Conservation (phyloP, 2,797 vertebrate genomes). For the Chiroxiphia lanceolata region DNA sequence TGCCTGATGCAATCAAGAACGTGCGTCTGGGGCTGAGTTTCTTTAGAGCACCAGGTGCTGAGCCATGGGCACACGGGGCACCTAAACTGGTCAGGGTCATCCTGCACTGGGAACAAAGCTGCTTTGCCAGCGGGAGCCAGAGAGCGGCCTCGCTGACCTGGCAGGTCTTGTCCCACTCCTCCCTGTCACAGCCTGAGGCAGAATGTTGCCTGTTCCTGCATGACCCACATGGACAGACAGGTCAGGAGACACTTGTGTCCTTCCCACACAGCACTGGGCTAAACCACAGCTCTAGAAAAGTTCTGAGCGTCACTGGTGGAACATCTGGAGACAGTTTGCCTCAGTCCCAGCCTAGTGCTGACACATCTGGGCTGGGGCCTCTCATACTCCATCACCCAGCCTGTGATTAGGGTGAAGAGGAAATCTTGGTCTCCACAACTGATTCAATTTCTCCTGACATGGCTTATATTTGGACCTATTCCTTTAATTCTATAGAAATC, state of each 20-base stretch:
- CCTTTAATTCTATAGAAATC: background rate
- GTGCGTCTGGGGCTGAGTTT: background rate
- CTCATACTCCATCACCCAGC: background rate
- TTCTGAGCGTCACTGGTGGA: background rate
- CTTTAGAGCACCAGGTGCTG: background rate
- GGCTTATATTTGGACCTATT: background rate
- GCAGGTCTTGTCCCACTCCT: background rate
- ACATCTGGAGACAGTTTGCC: background rate
- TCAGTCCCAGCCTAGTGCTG: background rate
- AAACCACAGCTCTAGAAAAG: background rate
- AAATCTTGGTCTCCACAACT: background rate
- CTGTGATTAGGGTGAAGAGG: background rate
- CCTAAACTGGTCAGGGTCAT: background rate
- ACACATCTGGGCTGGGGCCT: background rate
- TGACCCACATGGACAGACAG: background rate
- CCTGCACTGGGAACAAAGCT: background rate
- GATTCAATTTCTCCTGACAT: background rate
- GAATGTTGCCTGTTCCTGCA: background rate
- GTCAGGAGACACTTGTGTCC: background rate
- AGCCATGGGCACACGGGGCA: background rate
- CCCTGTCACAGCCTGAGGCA: background rate
- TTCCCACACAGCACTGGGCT: background rate
- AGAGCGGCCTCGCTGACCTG: background rate
- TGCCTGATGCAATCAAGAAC: slow-evolving; percentile 57
- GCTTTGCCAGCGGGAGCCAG: background rate